A percentile compares a stretch with the other conserved stretches of the same genome.
These are phyloP conservation scores for Lampropteryx suffumata DNA, from an alignment of 2,888 invertebrate species.

Conservation along the genomic window DNA sequence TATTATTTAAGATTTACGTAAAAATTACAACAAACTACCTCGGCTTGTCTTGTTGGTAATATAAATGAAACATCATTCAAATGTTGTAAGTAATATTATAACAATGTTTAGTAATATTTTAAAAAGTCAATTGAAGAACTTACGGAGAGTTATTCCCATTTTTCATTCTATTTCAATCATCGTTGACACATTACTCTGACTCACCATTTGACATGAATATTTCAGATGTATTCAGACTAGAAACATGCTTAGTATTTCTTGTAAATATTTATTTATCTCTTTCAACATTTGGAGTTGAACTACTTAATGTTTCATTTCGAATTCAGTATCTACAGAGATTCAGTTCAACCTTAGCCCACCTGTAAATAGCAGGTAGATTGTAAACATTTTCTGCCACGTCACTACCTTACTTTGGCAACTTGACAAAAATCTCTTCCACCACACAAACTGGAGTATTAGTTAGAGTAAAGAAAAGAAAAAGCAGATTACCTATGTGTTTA, in stretches of 20 bases:
- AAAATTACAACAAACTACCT: no score
- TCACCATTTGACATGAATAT: not conserved
- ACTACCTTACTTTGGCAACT: slow-evolving; percentile 46
- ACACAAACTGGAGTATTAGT: slow-evolving; percentile 7
- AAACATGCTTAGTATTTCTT: no score
- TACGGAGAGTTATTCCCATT: no score
- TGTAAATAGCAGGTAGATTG: slow-evolving; percentile 58
- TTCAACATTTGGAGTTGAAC: not conserved
- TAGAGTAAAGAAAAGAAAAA: not conserved
- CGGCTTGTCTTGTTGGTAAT: no score
- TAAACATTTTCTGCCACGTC: slow-evolving; percentile 47
- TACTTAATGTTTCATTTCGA: no score
- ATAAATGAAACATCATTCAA: no score
- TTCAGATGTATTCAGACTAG: not conserved
- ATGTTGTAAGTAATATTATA: no score
- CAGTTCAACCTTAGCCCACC: slow-evolving; percentile 39
- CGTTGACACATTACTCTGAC: slow-evolving; percentile 7
- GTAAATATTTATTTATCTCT: no score
- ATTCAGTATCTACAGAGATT: not conserved
- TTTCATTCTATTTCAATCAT: slow-evolving; percentile 12
- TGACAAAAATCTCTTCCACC: slow-evolving; percentile 39
- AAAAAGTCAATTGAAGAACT: no score
- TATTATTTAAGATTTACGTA: no score
- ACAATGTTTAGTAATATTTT: no score
- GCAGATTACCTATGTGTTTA: no score